Evolutionary conservation across 2,888 invertebrate species (phyloP).

Genomic region (Nemapogon koenigi): DNA sequence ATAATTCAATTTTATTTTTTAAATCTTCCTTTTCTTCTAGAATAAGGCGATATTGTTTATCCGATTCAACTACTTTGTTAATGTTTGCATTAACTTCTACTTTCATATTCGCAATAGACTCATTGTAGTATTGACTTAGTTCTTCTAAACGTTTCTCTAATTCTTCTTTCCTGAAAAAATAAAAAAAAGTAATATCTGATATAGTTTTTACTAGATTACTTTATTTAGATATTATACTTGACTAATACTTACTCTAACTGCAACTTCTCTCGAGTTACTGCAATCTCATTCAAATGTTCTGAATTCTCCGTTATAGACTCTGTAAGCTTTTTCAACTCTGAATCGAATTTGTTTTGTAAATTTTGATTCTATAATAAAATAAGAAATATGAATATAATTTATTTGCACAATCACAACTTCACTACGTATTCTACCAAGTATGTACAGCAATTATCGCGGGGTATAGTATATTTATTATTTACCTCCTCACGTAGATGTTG

Average conservation of each 20-base stretch:
- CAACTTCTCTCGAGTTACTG: slow-evolving; percentile 37
- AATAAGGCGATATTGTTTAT: slow-evolving; percentile 34
- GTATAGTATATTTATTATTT: neutral
- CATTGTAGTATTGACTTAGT: slow-evolving; percentile 33
- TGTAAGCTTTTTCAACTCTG: slow-evolving; percentile 36
- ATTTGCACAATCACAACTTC: neutral
- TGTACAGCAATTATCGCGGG: neutral
- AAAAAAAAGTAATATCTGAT: slow-evolving; percentile 3
- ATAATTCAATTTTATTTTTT: slow-evolving; percentile 26
- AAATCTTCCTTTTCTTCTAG: slow-evolving; percentile 29
- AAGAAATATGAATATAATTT: neutral
- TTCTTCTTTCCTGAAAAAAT: slow-evolving; percentile 36
- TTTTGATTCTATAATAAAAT: slow-evolving; percentile 31
- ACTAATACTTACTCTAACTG: slow-evolving; percentile 36
- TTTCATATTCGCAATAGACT: slow-evolving; percentile 31
- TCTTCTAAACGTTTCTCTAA: slow-evolving; percentile 36
- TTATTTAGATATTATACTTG: neutral
- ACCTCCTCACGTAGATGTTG: slow-evolving; percentile 42
- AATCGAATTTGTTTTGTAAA: slow-evolving; percentile 36
- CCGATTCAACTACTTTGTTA: slow-evolving; percentile 32
- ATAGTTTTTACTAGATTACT: neutral
- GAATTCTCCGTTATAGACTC: slow-evolving; percentile 40
- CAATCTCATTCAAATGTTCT: slow-evolving; percentile 40
- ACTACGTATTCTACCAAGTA: neutral
- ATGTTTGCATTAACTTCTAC: slow-evolving; percentile 30